A percentile compares a stretch with the other conserved stretches of the same genome.
Evolutionary conservation across 37 sponge, comb jelly and placozoan species (phyloP).

Genomic region (Bolinopsis microptera): DNA sequence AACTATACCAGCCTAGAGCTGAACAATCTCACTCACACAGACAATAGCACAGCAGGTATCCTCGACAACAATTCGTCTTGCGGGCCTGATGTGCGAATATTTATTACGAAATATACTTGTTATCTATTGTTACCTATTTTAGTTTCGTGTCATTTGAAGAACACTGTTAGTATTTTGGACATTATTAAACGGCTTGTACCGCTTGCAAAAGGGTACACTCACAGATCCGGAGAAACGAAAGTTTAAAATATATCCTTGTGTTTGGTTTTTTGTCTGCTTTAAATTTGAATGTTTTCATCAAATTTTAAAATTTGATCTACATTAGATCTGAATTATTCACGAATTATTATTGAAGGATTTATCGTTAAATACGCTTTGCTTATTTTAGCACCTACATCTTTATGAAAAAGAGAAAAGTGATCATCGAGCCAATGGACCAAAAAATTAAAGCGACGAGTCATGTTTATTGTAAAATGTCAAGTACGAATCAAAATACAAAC

Average conservation of each 20-base stretch:
- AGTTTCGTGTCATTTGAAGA: background rate
- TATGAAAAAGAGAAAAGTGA: no score
- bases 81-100: background rate
- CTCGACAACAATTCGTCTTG: background rate
- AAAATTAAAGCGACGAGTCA: no score
- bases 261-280: no score
- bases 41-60: background rate
- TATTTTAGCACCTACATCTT: no score
- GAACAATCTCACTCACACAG: background rate
- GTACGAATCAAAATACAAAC: background rate
- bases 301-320: background rate
- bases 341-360: background rate
- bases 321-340: background rate
- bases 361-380: no score
- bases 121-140: background rate
- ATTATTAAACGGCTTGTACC: background rate
- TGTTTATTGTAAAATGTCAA: background rate
- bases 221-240: background rate
- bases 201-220: background rate
- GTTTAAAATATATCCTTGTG: constrained; percentile 13
- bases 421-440: no score
- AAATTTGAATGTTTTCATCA: background rate
- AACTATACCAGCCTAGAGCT: background rate
- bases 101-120: constrained; percentile 10
- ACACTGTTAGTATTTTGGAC: constrained; percentile 1